Base-by-base conservation (phyloP, 2,888 invertebrate species). In the Scaptomyza flava region DNA sequence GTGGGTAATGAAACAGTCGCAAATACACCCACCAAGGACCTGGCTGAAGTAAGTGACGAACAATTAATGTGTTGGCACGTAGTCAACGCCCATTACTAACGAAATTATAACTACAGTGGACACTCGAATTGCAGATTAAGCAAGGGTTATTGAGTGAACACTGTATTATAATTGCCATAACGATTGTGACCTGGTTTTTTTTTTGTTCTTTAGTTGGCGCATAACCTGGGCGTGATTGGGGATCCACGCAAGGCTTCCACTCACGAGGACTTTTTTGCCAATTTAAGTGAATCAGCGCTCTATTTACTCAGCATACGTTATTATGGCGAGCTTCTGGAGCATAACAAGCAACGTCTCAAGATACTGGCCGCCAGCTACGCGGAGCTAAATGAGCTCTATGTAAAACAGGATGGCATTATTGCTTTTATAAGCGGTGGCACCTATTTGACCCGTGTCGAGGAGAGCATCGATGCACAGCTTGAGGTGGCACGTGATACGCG, bases 231-330 rank as follows among this genome's bases (percentile, higher is more conserved):
- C 48, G 86, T 92, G 3, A 76, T 91, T 43, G 75, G 75, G 23
- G 90, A 92, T 76, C 75, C 83, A 72, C 85, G 89, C 17, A 91
- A 91, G 81, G 91, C 92, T 81, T 87, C 89, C 73, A 84, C 81
- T 56, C 91, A 92, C 68, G 92, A 92, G 83, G 92, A 92, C 68
- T 92, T 92, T 70, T 89, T 92, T 77, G 92, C 91, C 52, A 91
- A 90, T 52, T 72, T 92, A 33, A 92, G 91, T 65, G 91, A 91
- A 76, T 88, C 91, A 34, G 87, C 89, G 5, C 71, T 91, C 31
- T 87, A 90, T 58, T 60, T 89, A 36, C 78, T 88, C 27, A 79
- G 89, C 47, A 78, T 89, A 51, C 87, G 89, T 11, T 90, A 89
- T 47, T 91, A 90, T 38, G 75, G 80, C 0, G 92, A 92, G 48